Evolutionary conservation across 2,888 invertebrate species (phyloP).

Genomic region (Cosmia pyralina): DNA sequence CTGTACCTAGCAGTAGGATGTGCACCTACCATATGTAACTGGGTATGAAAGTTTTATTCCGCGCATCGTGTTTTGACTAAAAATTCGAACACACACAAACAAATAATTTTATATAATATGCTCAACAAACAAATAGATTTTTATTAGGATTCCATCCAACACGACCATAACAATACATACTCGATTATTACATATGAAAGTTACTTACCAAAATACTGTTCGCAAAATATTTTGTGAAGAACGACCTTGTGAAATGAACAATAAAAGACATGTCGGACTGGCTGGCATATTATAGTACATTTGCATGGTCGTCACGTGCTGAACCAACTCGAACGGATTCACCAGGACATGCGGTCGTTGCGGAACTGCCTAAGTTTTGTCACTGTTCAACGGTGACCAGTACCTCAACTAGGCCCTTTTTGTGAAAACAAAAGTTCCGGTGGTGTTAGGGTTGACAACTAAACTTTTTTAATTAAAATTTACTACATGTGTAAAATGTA

Average conservation of each 20-base stretch:
- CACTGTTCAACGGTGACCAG: constrained; percentile 14
- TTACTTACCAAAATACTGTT: too few relatives aligned
- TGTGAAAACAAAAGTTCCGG: not conserved
- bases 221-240: constrained; percentile 37
- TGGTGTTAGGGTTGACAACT: not conserved
- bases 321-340: constrained; percentile 75
- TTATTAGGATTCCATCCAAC: constrained; percentile 43
- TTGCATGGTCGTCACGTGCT: constrained; percentile 79
- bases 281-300: constrained; percentile 61
- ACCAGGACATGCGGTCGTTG: constrained; percentile 52
- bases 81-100: not conserved
- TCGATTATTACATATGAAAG: constrained; percentile 39
- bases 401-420: not conserved
- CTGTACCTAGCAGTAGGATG: too few relatives aligned
- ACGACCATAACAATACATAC: constrained; percentile 37
- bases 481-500: not conserved
- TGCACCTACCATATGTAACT: not conserved
- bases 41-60: not conserved
- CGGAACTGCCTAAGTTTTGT: constrained; percentile 48
- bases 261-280: constrained; percentile 54
- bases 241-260: constrained; percentile 54
- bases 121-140: constrained; percentile 13
- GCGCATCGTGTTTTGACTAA: not conserved
- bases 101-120: not conserved
- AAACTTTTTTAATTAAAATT: not conserved